Conservation (phyloP, 1,140 invertebrate genomes). For the Globodera ellingtonae region DNA sequence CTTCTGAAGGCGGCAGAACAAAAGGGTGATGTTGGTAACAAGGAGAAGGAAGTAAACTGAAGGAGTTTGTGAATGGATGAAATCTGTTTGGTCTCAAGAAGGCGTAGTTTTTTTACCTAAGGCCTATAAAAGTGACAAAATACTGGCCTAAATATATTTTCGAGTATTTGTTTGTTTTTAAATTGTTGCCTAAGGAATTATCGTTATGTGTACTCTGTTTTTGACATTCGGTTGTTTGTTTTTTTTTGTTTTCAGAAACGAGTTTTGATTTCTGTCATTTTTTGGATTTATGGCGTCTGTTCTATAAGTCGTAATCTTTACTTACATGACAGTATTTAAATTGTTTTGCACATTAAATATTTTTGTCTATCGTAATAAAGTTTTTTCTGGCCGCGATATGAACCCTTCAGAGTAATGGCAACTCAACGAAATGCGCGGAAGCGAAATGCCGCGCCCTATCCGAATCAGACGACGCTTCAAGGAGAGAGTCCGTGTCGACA, state of each 20-base stretch:
- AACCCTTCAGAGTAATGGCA: not conserved
- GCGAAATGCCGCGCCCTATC: not conserved
- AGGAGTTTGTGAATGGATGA: not conserved
- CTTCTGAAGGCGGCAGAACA: not conserved
- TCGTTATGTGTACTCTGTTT: not conserved
- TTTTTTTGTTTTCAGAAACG: no score
- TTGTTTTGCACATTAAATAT: no score
- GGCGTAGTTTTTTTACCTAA: not conserved
- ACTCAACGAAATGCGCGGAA: not conserved
- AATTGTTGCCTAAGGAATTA: not conserved
- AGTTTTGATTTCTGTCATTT: no score
- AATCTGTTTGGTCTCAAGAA: not conserved
- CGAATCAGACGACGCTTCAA: not conserved
- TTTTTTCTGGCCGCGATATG: no score
- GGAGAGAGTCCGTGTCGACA: not conserved
- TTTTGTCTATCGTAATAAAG: no score
- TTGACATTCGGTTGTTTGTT: not conserved
- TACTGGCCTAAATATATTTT: not conserved
- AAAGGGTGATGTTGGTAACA: not conserved
- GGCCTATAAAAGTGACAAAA: no score
- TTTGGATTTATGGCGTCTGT: no score
- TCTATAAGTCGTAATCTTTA: no score
- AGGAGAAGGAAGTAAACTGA: not conserved
- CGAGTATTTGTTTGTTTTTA: not conserved
- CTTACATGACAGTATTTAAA: no score